Base-by-base conservation (phyloP, 2,797 vertebrate genomes). In the Netta rufina region DNA sequence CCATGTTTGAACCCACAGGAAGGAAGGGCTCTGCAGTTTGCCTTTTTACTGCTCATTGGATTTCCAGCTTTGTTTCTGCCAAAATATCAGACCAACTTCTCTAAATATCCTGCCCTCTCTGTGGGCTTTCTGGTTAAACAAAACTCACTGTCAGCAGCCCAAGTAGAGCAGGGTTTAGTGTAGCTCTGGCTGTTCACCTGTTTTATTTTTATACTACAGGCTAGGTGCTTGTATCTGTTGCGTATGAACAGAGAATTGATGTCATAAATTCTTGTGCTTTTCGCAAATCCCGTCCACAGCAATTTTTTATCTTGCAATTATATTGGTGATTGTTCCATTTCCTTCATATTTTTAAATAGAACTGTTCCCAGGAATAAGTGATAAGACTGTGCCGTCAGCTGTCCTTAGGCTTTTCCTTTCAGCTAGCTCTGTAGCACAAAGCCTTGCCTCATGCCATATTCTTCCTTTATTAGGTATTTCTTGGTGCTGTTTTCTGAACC, bases 51-150 rank as follows among this genome's bases (percentile, higher is more conserved):
- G 53, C 49, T 92, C 30, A 22, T 58, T 79, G 75, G 53, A 75
- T 89, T 94, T 90, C 54, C 69, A 74, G 61, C 38, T 89, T 94
- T 93, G 19, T 66, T 86, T 71, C 36, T 70, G 49, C 39, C 20
- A 27, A 66, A 87, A 25, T 62, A 76, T 64, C 56, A 57, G 57
- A 64, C 81, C 77, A 84, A 20, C 71, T 89, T 92, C 70, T 84
- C 33, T 61, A 87, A 16, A 85, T 83, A 60, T 8, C 32, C 27
- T 70, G 0, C 61, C 13, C 39, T 49, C 61, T 91, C 82, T 57
- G 24, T 30, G 80, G 79, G 22, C 58, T 62, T 69, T 69, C 47
- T 70, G 41, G 20, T 56, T 28, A 53, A 53, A 53, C 47, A 83
- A 62, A 41, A 49, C n/a, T 76, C 8, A 20, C 38, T 54, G 53